Conservation (phyloP, 2,797 vertebrate species). For the Ctenopoma kingsleyae region DNA sequence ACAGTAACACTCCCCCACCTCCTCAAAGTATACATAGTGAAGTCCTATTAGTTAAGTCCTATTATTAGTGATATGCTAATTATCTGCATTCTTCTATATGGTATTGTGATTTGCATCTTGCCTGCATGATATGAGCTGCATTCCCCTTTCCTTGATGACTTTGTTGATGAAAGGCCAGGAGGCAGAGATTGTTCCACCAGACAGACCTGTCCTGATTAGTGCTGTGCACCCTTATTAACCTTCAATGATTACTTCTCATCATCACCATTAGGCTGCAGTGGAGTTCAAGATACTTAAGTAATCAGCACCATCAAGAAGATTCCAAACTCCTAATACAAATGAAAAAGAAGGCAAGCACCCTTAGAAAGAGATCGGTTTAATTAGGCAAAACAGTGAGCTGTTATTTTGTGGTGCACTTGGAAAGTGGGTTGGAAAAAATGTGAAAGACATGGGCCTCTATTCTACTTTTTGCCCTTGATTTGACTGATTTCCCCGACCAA, state of each 20-base stretch:
- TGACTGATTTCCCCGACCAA: constrained; percentile 31
- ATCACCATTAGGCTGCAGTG: constrained; percentile 57
- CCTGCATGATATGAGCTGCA: constrained; percentile 9
- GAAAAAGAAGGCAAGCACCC: constrained; percentile 31
- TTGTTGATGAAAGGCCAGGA: constrained; percentile 55
- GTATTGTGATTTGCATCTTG: constrained; percentile 14
- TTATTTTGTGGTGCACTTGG: constrained; percentile 33
- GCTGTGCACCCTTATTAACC: constrained; percentile 71
- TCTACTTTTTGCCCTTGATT: constrained; percentile 12
- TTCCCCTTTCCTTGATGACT: constrained; percentile 30
- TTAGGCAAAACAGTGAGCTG: constrained; percentile 29
- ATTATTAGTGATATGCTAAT: not conserved
- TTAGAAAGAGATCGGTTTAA: constrained; percentile 52
- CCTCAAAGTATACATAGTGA: not conserved
- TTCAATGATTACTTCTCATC: constrained; percentile 72
- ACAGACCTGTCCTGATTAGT: constrained; percentile 62
- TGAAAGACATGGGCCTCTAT: constrained; percentile 22
- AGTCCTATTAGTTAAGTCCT: not conserved
- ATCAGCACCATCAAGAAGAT: constrained; percentile 59
- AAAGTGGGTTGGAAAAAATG: constrained; percentile 9
- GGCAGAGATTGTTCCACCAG: constrained; percentile 37
- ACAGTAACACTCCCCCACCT: not conserved
- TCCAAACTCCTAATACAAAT: constrained; percentile 46
- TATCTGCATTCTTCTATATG: not conserved
- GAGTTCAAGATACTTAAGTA: constrained; percentile 60